Percentiles rank a stretch among this genome's conserved stretches.
phyloP scores from a whole-genome alignment of 1,140 invertebrate species.

The Agraylea sexmaculata region DNA sequence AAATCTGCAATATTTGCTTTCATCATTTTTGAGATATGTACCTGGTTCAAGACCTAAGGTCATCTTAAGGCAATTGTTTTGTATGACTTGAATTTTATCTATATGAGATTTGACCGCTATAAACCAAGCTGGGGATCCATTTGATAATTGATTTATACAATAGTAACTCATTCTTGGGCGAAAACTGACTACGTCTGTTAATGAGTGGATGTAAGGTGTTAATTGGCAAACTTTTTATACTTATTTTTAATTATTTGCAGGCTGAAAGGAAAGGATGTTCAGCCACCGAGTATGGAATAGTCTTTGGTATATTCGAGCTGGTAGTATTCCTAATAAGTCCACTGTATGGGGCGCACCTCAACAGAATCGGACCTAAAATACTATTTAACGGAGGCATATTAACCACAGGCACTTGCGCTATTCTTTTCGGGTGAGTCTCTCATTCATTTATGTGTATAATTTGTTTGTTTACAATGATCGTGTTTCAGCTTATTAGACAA shows the following conservation, averaged over 20 bases:
- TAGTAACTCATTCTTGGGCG: no score
- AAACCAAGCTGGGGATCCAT: no score
- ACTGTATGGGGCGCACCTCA: slow-evolving; percentile 75
- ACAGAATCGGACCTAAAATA: slow-evolving; percentile 70
- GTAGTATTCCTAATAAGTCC: slow-evolving; percentile 82
- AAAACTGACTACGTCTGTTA: no score
- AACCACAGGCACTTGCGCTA: slow-evolving; percentile 70
- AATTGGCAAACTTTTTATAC: neutral
- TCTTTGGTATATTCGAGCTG: slow-evolving; percentile 89
- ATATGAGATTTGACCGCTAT: no score
- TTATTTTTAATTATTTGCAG: slow-evolving; percentile 40
- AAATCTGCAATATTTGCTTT: no score
- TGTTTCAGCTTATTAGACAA: slow-evolving; percentile 60
- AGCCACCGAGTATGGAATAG: slow-evolving; percentile 78
- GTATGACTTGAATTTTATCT: no score
- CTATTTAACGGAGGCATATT: slow-evolving; percentile 80
- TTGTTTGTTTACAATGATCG: neutral
- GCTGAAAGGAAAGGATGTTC: slow-evolving; percentile 77
- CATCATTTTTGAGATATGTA: no score
- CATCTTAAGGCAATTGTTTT: no score
- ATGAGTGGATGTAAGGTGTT: no score
- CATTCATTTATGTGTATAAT: slow-evolving; percentile 8
- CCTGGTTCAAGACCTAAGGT: no score
- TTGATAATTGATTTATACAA: no score
- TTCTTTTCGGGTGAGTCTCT: slow-evolving; percentile 64